These are phyloP conservation scores for Ips nitidus DNA, from an alignment of 1,140 invertebrate species.

Conservation along the genomic window DNA sequence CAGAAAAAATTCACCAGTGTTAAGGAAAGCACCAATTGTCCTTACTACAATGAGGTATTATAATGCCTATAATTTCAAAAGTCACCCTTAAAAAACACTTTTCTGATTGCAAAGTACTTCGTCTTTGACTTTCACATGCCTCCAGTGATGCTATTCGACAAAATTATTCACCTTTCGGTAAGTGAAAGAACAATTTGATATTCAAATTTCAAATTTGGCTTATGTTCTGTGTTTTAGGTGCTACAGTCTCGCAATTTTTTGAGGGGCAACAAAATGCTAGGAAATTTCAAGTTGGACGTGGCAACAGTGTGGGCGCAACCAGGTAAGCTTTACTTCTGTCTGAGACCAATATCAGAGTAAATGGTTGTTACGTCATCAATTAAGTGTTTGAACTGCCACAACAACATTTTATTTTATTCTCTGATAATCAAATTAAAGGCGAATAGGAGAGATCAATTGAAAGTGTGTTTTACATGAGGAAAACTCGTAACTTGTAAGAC, in stretches of 20 bases:
- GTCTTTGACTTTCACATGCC: constrained; percentile 94
- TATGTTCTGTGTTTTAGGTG: constrained; percentile 57
- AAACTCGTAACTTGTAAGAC: too few relatives aligned
- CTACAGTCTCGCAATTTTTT: constrained; percentile 78
- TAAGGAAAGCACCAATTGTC: constrained; percentile 89
- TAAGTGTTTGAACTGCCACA: too few relatives aligned
- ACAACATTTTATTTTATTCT: too few relatives aligned
- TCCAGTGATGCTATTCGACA: constrained; percentile 86
- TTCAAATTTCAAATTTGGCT: too few relatives aligned
- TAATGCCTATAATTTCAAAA: neutral
- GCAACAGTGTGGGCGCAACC: constrained; percentile 82
- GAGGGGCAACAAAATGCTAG: constrained; percentile 79
- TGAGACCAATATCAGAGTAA: too few relatives aligned
- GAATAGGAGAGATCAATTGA: too few relatives aligned
- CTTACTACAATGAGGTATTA: constrained; percentile 87
- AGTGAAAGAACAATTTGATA: constrained; percentile 55
- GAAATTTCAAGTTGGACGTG: constrained; percentile 86
- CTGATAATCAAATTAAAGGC: too few relatives aligned
- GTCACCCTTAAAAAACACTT: neutral
- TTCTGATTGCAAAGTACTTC: constrained; percentile 76
- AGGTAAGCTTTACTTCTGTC: constrained; percentile 60
- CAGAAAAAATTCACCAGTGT: constrained; percentile 85
- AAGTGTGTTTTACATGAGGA: too few relatives aligned
- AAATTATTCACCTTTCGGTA: constrained; percentile 88
- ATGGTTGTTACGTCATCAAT: too few relatives aligned